Evolutionary conservation across 2,888 invertebrate genomes (phyloP).

Genomic region (Polydesmus complanatus): DNA sequence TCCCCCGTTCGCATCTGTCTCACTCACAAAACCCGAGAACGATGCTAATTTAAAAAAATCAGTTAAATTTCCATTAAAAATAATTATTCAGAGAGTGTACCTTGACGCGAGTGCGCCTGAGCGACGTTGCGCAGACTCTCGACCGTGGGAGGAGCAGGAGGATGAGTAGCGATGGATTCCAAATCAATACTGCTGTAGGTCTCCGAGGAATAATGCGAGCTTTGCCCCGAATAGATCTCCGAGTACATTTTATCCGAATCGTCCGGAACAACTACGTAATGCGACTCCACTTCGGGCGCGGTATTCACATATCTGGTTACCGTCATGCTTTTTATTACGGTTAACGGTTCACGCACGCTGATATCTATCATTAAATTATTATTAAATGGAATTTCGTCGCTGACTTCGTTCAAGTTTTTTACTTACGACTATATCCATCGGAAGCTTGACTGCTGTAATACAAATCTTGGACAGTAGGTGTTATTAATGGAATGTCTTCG

Average conservation of each 20-base stretch:
- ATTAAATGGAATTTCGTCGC: too few species aligned
- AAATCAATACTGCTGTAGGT: slow-evolving; percentile 19
- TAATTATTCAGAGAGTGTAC: slow-evolving; percentile 18
- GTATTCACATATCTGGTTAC: neutral
- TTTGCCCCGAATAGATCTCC: slow-evolving; percentile 21
- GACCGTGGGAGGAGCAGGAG: slow-evolving; percentile 22
- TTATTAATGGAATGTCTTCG: slow-evolving; percentile 4
- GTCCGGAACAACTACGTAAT: slow-evolving; percentile 20
- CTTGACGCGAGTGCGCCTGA: slow-evolving; percentile 22
- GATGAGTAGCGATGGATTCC: neutral
- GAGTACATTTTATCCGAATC: slow-evolving; percentile 23
- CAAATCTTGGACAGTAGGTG: neutral
- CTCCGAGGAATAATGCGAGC: slow-evolving; percentile 19
- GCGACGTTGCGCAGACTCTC: slow-evolving; percentile 22
- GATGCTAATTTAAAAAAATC: slow-evolving; percentile 2
- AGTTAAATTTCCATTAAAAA: neutral
- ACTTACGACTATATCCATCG: neutral
- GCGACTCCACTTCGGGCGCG: slow-evolving; percentile 16
- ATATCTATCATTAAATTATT: too few species aligned
- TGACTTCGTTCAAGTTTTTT: too few species aligned
- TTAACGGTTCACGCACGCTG: slow-evolving; percentile 9
- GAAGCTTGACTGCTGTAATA: neutral
- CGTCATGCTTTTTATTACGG: neutral
- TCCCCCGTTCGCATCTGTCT: neutral
- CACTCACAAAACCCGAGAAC: slow-evolving; percentile 6